Percentiles rank a stretch among this genome's conserved stretches.
Conservation (phyloP, 1,140 invertebrate genomes). For the Diorhabda carinulata region DNA sequence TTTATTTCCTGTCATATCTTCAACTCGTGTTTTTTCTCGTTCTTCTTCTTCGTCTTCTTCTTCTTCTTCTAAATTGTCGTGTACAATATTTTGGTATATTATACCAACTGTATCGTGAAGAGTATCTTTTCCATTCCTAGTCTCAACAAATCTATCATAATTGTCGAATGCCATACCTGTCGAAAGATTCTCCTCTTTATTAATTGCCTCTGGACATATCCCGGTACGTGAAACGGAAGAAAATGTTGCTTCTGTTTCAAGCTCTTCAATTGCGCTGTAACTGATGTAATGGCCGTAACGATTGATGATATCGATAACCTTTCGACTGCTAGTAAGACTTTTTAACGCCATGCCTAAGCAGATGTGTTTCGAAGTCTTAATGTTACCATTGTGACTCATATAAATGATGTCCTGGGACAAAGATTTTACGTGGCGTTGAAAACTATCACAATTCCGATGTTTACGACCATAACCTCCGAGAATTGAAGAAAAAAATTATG, state of each 20-base stretch:
- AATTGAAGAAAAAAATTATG: slow-evolving; percentile 17
- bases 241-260: slow-evolving; percentile 26
- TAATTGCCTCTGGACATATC: no score
- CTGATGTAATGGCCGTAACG: slow-evolving; percentile 22
- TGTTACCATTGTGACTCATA: slow-evolving; percentile 6
- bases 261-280: slow-evolving; percentile 38
- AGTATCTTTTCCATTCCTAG: slow-evolving; percentile 39
- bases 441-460: slow-evolving; percentile 12
- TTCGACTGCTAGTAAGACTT: slow-evolving; percentile 43
- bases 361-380: no score
- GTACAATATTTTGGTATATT: slow-evolving; percentile 22
- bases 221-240: no score
- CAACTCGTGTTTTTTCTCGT: slow-evolving; percentile 1
- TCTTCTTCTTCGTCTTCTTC: background rate
- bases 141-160: slow-evolving; percentile 49
- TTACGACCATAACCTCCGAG: slow-evolving; percentile 19
- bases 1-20: slow-evolving; percentile 6
- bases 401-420: slow-evolving; percentile 32
- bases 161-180: slow-evolving; percentile 49
- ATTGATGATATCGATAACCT: slow-evolving; percentile 35
- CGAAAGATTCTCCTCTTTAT: slow-evolving; percentile 15
- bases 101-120: no score
- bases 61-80: background rate
- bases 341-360: slow-evolving; percentile 26
- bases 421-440: slow-evolving; percentile 13